Evolutionary conservation across 2,113 vertebrate species (phyloP).

Genomic region (Myiozetetes cayanensis): DNA sequence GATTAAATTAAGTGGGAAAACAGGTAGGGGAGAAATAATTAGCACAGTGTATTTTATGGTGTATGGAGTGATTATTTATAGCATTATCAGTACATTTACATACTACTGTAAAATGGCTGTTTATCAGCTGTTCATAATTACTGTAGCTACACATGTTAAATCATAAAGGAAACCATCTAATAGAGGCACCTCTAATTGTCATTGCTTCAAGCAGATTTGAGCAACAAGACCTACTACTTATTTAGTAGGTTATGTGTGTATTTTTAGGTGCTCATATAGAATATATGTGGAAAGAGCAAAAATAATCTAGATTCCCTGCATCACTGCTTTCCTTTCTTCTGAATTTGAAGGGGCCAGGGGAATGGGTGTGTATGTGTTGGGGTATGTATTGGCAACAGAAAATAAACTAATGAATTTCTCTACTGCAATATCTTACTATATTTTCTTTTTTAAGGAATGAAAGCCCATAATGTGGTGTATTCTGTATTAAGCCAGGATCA

Average conservation of each 20-base stretch:
- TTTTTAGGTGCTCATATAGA: not conserved
- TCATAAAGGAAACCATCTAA: not conserved
- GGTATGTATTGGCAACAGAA: not conserved
- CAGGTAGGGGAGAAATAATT: not conserved
- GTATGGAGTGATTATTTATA: not conserved
- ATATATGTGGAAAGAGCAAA: not conserved
- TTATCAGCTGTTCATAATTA: not conserved
- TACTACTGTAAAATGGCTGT: not conserved
- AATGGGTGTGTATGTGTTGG: not conserved
- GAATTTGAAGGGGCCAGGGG: not conserved
- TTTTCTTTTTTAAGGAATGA: not conserved
- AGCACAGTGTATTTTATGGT: not conserved
- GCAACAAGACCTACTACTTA: not conserved
- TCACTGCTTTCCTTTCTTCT: not conserved
- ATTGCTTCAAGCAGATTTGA: not conserved
- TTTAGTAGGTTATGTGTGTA: not conserved
- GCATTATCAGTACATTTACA: not conserved
- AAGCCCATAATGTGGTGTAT: not conserved
- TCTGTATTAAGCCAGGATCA: not conserved
- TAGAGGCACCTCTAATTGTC: not conserved
- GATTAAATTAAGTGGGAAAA: not conserved
- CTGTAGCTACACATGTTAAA: not conserved
- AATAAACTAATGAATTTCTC: not conserved
- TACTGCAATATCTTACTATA: not conserved
- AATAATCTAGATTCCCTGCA: not conserved